phyloP scores from a whole-genome alignment of 2,888 invertebrate species.

The Hipparchia sbordonii region DNA sequence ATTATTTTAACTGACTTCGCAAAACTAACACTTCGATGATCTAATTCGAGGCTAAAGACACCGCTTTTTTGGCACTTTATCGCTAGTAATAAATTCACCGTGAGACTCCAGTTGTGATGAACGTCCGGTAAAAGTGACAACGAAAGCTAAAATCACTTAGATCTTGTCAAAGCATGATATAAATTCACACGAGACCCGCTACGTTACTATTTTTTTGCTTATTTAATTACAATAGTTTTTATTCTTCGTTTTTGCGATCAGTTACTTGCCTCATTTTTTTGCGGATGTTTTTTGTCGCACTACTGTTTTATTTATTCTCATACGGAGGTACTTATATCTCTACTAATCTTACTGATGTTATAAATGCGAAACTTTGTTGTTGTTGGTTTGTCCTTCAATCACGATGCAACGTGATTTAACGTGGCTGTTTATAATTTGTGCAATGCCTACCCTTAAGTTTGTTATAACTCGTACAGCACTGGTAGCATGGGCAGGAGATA shows the following conservation, averaged over 20 bases:
- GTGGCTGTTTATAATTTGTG: too few relatives aligned
- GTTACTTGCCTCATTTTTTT: neutral
- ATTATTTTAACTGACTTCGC: neutral
- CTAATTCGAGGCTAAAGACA: neutral
- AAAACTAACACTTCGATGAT: neutral
- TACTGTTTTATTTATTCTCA: too few relatives aligned
- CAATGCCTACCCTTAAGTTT: too few relatives aligned
- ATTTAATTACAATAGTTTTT: neutral
- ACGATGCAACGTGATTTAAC: too few relatives aligned
- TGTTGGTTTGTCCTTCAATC: too few relatives aligned
- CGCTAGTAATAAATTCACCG: conserved; percentile 17
- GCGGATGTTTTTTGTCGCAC: too few relatives aligned
- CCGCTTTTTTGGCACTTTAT: conserved; percentile 26
- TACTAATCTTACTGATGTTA: too few relatives aligned
- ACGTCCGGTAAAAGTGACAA: conserved; percentile 23
- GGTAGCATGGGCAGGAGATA: too few relatives aligned
- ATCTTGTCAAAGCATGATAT: neutral
- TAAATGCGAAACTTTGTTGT: too few relatives aligned
- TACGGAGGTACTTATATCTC: too few relatives aligned
- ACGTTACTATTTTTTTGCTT: neutral
- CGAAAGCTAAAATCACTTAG: conserved; percentile 5
- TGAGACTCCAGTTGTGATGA: conserved; percentile 21
- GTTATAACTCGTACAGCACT: too few relatives aligned
- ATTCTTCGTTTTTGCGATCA: neutral
- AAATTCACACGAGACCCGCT: conserved; percentile 13